Evolutionary conservation across 2,888 invertebrate species (phyloP), one percentile per base, ranked within the genome.

Genomic region (Arenicola marina): DNA sequence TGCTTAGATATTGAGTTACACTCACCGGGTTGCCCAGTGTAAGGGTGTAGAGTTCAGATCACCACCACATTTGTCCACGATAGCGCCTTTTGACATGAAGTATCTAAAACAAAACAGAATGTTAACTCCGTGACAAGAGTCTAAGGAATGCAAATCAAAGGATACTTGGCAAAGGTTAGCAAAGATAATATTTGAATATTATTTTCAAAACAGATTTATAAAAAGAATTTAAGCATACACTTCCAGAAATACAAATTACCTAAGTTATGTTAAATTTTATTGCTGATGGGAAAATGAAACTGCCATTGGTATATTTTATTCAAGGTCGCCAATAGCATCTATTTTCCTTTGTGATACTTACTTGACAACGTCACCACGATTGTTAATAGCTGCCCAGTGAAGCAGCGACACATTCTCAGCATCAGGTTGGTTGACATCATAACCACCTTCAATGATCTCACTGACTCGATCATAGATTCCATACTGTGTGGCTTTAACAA

Each of bases 331-430:
- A n/a, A n/a, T n/a, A n/a, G n/a, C n/a, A n/a, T n/a, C n/a, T n/a
- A n/a, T n/a, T n/a, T n/a, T n/a, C n/a, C n/a, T n/a, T n/a, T n/a
- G n/a, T n/a, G n/a, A n/a, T n/a, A n/a, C n/a, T 70, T 70, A 85
- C 84, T 89, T 89, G 62, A 96, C 93, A 74, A 98, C 92, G 76
- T 97, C 95, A 71, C 90, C 88, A 61, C 97, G 88, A 86, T 98
- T 98, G 85, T 99, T 99, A 79, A 99, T 99, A 24, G 98, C 92
- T 43, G 98, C 98, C 99, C 99, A 99, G 83, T 99, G 99, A n/a
- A 99, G 86, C 56, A 99, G 85, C 1, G 96, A 95, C 60, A 99
- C 97, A 55, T 95, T 95, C 84, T 99, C 98, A 71, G 88, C 87
- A 84, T 99, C 98, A 51, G 94, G 91, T 79, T 92, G 90, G 84